Evolutionary conservation across 2,113 vertebrate genomes (phyloP).

Genomic region (Ceyx melanurus): DNA sequence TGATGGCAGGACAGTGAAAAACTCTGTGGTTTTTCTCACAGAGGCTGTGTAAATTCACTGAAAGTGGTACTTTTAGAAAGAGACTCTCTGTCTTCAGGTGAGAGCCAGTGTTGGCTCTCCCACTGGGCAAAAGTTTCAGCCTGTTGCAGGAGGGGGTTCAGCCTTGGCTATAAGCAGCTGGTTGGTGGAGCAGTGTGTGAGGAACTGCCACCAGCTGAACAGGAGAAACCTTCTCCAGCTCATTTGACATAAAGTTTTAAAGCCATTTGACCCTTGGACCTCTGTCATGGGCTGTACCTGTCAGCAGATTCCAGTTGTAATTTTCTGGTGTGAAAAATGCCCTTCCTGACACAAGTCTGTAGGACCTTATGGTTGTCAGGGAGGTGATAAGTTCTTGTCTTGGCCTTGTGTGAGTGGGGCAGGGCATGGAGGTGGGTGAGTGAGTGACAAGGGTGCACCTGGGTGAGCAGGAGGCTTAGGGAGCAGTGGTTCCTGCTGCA

Average conservation of each 20-base stretch:
- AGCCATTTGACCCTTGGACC: neutral
- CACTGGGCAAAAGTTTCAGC: fast-evolving
- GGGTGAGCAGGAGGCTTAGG: fast-evolving
- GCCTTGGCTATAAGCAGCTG: neutral
- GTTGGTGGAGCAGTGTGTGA: fast-evolving
- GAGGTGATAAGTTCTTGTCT: neutral
- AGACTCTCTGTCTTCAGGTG: neutral
- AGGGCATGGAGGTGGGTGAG: neutral
- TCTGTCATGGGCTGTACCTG: neutral
- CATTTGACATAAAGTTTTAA: neutral
- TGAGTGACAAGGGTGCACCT: too few species aligned
- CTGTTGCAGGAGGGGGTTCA: neutral
- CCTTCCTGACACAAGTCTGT: fast-evolving
- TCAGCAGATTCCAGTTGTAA: fast-evolving
- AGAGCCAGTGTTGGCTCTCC: neutral
- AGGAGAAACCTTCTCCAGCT: neutral
- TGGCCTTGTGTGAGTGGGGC: neutral
- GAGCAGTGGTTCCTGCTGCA: neutral
- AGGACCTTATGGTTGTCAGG: neutral
- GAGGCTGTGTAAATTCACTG: neutral
- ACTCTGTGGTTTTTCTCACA: neutral
- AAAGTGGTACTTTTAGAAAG: neutral
- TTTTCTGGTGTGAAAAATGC: neutral
- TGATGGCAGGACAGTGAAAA: constrained; percentile 3
- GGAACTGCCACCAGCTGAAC: neutral